Evolutionary conservation across 2,113 vertebrate genomes (phyloP).

Genomic region (Gobio gobio): DNA sequence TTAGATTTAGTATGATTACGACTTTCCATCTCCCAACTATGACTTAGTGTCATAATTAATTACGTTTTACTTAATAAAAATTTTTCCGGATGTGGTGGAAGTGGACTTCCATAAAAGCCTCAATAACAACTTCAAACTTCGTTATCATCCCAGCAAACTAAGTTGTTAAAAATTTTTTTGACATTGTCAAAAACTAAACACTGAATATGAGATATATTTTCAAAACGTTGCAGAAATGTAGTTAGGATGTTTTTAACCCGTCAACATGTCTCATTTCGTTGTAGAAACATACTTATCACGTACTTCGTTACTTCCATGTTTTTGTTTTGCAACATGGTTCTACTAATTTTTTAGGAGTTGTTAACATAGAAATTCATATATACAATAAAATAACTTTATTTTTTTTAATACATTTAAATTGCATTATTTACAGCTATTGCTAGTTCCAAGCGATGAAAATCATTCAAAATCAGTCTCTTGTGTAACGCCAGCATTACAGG

Average conservation of each 20-base stretch:
- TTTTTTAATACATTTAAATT: background rate
- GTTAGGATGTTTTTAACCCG: background rate
- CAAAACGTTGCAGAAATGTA: background rate
- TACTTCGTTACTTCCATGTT: background rate
- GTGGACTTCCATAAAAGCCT: too few species aligned
- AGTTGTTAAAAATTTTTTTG: background rate
- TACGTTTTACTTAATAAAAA: too few species aligned
- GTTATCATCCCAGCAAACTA: background rate
- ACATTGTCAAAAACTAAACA: background rate
- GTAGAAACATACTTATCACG: background rate
- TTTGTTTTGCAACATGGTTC: background rate
- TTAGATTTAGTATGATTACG: too few species aligned
- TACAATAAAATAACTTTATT: slow-evolving; percentile 29
- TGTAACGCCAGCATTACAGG: slow-evolving; percentile 69
- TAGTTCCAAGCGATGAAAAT: background rate
- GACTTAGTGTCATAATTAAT: too few species aligned
- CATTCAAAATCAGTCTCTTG: background rate
- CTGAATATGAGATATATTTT: background rate
- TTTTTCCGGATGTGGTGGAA: too few species aligned
- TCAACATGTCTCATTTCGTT: background rate
- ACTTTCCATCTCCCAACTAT: too few species aligned
- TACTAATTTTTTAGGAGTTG: background rate
- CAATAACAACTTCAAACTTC: background rate
- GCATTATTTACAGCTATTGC: slow-evolving; percentile 14
- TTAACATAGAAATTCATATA: background rate